These are phyloP conservation scores for Apis florea DNA, from an alignment of 1,140 invertebrate genomes.

Conservation along the genomic window DNA sequence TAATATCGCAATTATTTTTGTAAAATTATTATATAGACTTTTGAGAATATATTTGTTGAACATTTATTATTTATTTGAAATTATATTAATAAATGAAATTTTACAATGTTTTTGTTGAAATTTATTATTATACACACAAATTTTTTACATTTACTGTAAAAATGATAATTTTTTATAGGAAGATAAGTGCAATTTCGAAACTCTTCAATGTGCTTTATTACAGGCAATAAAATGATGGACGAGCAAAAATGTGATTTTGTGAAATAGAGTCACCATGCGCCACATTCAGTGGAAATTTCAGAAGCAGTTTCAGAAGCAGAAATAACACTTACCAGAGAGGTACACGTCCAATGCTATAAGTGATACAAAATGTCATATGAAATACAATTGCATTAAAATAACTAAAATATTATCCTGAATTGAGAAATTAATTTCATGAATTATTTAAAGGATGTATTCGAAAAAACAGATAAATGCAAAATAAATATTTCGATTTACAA, in stretches of 20 bases:
- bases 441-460: background rate
- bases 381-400: constrained; percentile 68
- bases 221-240: constrained; percentile 17
- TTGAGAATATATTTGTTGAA: too few relatives aligned
- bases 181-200: background rate
- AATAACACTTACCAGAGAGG: constrained; percentile 72
- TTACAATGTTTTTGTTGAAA: too few relatives aligned
- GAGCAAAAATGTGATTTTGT: constrained; percentile 9
- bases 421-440: constrained; percentile 10
- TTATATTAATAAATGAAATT: too few relatives aligned
- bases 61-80: too few relatives aligned
- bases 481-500: background rate
- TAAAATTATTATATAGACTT: too few relatives aligned
- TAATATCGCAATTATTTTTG: too few relatives aligned
- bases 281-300: constrained; percentile 34
- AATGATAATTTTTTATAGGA: background rate
- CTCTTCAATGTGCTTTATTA: background rate
- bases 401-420: constrained; percentile 39
- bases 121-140: too few relatives aligned
- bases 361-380: constrained; percentile 73
- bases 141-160: too few relatives aligned
- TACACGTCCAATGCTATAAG: constrained; percentile 75
- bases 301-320: constrained; percentile 52
- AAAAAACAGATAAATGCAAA: background rate
- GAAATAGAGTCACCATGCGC: constrained; percentile 38